A percentile compares a stretch with the other conserved stretches of the same genome.
Evolutionary conservation across 2,888 invertebrate species (phyloP).

Genomic region (Clanis bilineata): DNA sequence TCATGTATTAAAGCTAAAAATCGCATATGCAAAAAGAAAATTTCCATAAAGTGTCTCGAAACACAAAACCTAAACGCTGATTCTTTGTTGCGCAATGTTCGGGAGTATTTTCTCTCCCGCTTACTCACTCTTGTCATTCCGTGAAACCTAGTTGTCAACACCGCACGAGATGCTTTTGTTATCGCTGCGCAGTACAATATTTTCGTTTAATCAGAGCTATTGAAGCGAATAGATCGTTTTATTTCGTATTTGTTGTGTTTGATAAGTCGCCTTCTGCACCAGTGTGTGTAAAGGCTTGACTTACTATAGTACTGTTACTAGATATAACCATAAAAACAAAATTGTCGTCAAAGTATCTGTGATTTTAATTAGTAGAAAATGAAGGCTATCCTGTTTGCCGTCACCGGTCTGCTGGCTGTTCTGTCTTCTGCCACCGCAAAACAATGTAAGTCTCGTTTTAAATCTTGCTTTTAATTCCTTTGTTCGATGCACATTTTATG

Average conservation of each 20-base stretch:
- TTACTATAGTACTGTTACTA: slow-evolving; percentile 52
- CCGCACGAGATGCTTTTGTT: slow-evolving; percentile 55
- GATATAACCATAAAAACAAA: slow-evolving; percentile 34
- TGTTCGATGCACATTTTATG: background rate
- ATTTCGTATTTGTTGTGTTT: slow-evolving; percentile 56
- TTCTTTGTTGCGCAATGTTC: slow-evolving; percentile 45
- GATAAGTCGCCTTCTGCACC: slow-evolving; percentile 91
- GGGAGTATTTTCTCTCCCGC: slow-evolving; percentile 52
- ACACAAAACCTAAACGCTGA: slow-evolving; percentile 70
- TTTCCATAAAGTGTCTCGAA: slow-evolving; percentile 59
- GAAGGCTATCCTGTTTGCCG: slow-evolving; percentile 80
- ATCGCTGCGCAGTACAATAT: slow-evolving; percentile 75
- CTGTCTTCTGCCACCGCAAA: slow-evolving; percentile 78
- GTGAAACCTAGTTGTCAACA: slow-evolving; percentile 61
- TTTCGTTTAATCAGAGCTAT: slow-evolving; percentile 61
- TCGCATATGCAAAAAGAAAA: slow-evolving; percentile 25
- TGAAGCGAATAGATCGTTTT: slow-evolving; percentile 52
- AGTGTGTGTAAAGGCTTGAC: slow-evolving; percentile 94
- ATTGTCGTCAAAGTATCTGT: slow-evolving; percentile 79
- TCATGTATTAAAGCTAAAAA: background rate
- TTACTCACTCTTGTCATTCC: slow-evolving; percentile 55
- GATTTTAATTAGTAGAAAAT: slow-evolving; percentile 71
- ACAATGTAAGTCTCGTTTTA: slow-evolving; percentile 84
- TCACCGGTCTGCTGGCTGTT: slow-evolving; percentile 74
- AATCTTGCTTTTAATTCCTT: no score